phyloP scores from a whole-genome alignment of 2,888 invertebrate species.

The Nasonovia ribisnigri region DNA sequence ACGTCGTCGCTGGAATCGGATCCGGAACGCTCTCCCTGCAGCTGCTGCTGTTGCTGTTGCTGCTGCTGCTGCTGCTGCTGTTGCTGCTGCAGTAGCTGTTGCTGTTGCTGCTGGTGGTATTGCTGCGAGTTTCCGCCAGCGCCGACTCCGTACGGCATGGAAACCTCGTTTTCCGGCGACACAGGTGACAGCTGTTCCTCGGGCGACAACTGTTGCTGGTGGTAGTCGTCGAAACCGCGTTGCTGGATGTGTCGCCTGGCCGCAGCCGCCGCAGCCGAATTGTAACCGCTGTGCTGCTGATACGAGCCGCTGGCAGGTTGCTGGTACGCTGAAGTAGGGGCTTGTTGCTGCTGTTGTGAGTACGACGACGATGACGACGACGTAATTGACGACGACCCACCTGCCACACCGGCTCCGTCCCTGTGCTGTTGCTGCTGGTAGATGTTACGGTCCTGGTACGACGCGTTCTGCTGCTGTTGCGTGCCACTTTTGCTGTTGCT shows the following conservation, averaged over 20 bases:
- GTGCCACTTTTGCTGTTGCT: background rate
- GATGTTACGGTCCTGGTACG: background rate
- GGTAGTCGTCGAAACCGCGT: conserved; percentile 17
- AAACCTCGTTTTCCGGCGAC: conserved; percentile 53
- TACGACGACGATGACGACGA: conserved; percentile 8
- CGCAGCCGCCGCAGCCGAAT: conserved; percentile 26
- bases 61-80: conserved; percentile 66
- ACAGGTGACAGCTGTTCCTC: conserved; percentile 63
- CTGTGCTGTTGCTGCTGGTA: conserved; percentile 9
- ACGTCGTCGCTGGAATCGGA: conserved; percentile 67
- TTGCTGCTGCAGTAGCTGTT: conserved; percentile 66
- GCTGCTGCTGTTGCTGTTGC: conserved; percentile 65
- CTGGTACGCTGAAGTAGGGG: background rate
- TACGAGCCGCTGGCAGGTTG: background rate
- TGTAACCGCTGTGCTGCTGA: conserved; percentile 38
- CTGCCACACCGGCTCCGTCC: background rate
- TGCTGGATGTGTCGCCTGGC: conserved; percentile 49
- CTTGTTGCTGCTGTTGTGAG: background rate
- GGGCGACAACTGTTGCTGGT: conserved; percentile 52
- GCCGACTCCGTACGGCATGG: conserved; percentile 52
- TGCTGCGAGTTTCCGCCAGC: conserved; percentile 59
- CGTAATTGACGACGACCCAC: background rate
- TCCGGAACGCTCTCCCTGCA: conserved; percentile 66
- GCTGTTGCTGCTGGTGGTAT: conserved; percentile 67
- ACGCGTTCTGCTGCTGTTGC: conserved; percentile 19